Evolutionary conservation across 2,888 invertebrate genomes (phyloP), one percentile per base, ranked within the genome.

Genomic region (Neocrepidodera transversa): DNA sequence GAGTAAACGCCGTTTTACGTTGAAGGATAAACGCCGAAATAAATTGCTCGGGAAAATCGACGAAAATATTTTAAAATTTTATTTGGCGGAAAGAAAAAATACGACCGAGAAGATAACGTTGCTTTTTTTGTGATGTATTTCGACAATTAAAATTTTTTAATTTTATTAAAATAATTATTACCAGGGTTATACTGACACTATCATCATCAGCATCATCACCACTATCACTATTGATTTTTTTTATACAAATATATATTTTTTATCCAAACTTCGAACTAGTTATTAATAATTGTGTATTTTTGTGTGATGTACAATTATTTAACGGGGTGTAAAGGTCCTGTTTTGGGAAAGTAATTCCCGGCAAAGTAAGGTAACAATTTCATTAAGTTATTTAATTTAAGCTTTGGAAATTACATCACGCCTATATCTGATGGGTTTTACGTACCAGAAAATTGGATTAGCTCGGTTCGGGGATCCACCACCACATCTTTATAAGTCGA

Each of bases 371-470:
- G 63, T 63, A 60, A 63, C 55, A 55, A 48, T 42, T 58, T 51
- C 36, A 58, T 49, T 54, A 60, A 50, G 60, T 42, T 60, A 60
- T 58, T 60, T 51, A 63, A 60, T 58, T 60, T 60, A 49, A 58
- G 48, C 55, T 55, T 47, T 38, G 45, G 40, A 55, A 57, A 60
- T 60, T 47, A 56, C 57, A 38, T 49, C 40, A 52, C 52, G 56
- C 58, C 16, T 49, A 60, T 47, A 48, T 48, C 53, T 53, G 58
- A 59, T 52, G 54, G 28, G 55, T 36, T 54, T 47, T 55, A 55
- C 36, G 55, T 60, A 49, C 49, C 56, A 55, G 59, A 53, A 65
- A 65, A 65, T 65, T 62, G 55, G 58, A 60, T 65, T 58, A 60
- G 51, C 50, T 58, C 28, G 43, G 30, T 50, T 58, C 51, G 48